These are phyloP conservation scores for Drosophila pallidifrons DNA, from an alignment of 1,140 invertebrate genomes.

Conservation along the genomic window DNA sequence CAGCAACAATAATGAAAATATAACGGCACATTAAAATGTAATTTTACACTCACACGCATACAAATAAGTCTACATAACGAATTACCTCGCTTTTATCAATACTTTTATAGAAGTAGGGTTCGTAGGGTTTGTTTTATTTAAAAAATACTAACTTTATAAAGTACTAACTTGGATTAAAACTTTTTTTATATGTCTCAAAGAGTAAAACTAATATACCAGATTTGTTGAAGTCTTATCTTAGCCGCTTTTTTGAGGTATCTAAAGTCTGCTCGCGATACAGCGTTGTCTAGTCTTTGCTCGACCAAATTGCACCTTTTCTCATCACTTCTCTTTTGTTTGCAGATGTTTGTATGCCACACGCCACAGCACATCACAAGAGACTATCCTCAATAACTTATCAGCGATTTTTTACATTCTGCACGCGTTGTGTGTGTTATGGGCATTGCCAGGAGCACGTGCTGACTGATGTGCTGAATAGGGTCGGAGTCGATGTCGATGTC, in stretches of 20 bases:
- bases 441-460: slow-evolving; percentile 44
- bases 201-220: too few species aligned
- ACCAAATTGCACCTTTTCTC: slow-evolving; percentile 8
- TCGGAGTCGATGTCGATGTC: neutral
- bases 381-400: slow-evolving; percentile 66
- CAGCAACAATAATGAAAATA: slow-evolving; percentile 75
- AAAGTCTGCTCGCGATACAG: neutral
- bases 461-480: neutral
- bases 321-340: neutral
- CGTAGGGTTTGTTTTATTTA: too few species aligned
- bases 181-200: too few species aligned
- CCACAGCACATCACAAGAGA: slow-evolving; percentile 50
- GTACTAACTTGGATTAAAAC: too few species aligned
- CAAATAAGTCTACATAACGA: slow-evolving; percentile 60
- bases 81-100: neutral
- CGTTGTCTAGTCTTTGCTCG: neutral
- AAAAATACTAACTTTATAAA: too few species aligned
- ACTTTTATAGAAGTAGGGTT: neutral
- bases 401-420: slow-evolving; percentile 62
- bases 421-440: slow-evolving; percentile 41
- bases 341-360: slow-evolving; percentile 5
- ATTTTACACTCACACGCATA: slow-evolving; percentile 59
- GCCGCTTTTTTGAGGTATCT: neutral
- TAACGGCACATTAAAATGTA: slow-evolving; percentile 77
- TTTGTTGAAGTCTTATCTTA: too few species aligned